Conservation (phyloP, 2,113 vertebrate species). For the Sorex fumeus region DNA sequence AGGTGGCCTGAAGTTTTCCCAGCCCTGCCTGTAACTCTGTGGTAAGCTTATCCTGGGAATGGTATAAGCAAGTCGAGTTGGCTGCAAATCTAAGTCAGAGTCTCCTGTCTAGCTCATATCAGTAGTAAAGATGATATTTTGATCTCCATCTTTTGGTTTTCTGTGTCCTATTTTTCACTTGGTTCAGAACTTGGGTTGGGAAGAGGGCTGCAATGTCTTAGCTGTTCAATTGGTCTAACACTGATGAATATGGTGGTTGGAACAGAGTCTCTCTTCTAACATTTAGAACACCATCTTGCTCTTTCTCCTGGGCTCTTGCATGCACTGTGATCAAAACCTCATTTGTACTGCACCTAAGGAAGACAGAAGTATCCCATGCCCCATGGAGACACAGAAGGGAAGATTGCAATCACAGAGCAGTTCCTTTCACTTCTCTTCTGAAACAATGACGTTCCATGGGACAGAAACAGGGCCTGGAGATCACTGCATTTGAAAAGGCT, state of each 20-base stretch:
- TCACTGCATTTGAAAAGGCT: constrained; percentile 4
- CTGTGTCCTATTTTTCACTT: constrained; percentile 30
- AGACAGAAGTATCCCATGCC: constrained; percentile 50
- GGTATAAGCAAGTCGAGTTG: neutral
- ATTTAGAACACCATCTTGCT: neutral
- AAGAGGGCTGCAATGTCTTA: neutral
- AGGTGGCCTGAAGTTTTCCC: neutral
- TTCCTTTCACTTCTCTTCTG: constrained; percentile 74
- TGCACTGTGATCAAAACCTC: constrained; percentile 59
- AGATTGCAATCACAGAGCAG: constrained; percentile 73
- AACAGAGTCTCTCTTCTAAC: neutral
- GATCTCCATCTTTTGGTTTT: constrained; percentile 2
- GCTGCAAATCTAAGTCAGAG: neutral
- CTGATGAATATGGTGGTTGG: neutral
- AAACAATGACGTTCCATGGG: constrained; percentile 47
- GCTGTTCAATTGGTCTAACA: neutral
- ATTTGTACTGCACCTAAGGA: constrained; percentile 33
- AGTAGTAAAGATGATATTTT: constrained; percentile 54
- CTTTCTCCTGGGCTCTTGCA: constrained; percentile 16
- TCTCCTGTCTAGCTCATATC: constrained; percentile 3
- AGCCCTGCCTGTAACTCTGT: constrained; percentile 1
- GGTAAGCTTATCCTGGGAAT: constrained; percentile 28
- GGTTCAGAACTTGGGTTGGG: constrained; percentile 30
- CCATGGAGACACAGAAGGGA: constrained; percentile 41
- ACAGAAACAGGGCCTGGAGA: constrained; percentile 23